These are phyloP conservation scores for Neodiprion virginianus DNA, from an alignment of 1,140 invertebrate species.

Conservation along the genomic window DNA sequence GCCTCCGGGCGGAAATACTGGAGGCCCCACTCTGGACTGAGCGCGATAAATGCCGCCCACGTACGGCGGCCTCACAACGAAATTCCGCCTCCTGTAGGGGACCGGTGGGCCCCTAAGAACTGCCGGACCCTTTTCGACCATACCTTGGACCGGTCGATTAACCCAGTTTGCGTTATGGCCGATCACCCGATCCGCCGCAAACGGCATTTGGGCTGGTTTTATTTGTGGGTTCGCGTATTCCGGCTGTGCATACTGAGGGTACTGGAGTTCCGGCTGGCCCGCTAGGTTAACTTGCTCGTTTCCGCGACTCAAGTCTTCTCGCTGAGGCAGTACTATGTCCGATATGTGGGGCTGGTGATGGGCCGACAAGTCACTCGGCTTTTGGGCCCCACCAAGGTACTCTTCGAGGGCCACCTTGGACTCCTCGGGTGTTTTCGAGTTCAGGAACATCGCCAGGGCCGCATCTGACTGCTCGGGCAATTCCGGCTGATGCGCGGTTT, in stretches of 20 bases:
- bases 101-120: background rate
- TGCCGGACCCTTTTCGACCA: background rate
- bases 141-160: background rate
- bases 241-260: background rate
- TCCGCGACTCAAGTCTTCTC: background rate
- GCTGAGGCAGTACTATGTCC: background rate
- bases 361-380: background rate
- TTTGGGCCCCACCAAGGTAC: constrained; percentile 35
- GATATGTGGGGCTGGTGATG: background rate
- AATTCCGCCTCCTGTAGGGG: background rate
- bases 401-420: constrained; percentile 48
- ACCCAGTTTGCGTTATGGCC: background rate
- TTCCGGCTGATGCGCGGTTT: background rate
- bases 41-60: background rate
- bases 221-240: too few relatives aligned
- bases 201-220: too few relatives aligned
- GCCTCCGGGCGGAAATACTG: constrained; percentile 26
- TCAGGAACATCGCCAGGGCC: constrained; percentile 40
- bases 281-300: background rate
- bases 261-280: background rate
- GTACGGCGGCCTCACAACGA: background rate
- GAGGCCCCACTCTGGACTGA: constrained; percentile 33
- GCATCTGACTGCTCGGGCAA: constrained; percentile 29
- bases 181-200: background rate
- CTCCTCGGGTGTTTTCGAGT: constrained; percentile 52